Evolutionary conservation across 2,888 invertebrate genomes (phyloP).

Genomic region (Synanthedon myopaeformis): DNA sequence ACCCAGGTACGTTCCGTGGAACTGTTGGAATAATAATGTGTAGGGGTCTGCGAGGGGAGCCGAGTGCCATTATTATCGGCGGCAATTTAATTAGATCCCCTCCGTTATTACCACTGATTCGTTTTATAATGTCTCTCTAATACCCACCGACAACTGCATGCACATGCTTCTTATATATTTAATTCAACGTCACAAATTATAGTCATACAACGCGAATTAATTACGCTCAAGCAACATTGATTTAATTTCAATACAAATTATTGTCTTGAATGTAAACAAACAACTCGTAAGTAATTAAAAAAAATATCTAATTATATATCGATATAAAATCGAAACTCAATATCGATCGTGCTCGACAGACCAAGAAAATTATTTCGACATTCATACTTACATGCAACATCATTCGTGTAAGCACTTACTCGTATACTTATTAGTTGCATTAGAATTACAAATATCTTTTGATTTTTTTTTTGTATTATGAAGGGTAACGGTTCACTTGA

Average conservation of each 20-base stretch:
- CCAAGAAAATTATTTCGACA: too few relatives aligned
- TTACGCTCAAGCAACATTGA: conserved; percentile 4
- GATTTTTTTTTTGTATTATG: too few relatives aligned
- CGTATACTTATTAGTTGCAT: too few relatives aligned
- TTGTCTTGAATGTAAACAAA: background rate
- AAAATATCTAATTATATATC: too few relatives aligned
- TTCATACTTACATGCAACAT: too few relatives aligned
- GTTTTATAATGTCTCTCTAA: conserved; percentile 60
- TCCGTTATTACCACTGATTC: conserved; percentile 65
- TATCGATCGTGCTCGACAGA: too few relatives aligned
- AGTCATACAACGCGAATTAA: conserved; percentile 27
- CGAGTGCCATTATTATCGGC: conserved; percentile 65
- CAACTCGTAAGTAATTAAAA: too few relatives aligned
- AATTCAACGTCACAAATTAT: conserved; percentile 27
- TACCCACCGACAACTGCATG: conserved; percentile 25
- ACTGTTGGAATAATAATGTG: conserved; percentile 58
- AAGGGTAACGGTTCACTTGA: too few relatives aligned
- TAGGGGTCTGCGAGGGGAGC: conserved; percentile 58
- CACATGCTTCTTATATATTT: conserved; percentile 19
- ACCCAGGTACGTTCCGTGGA: conserved; percentile 21
- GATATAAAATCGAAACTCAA: too few relatives aligned
- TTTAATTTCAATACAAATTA: background rate
- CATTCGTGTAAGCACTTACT: too few relatives aligned
- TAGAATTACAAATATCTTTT: too few relatives aligned
- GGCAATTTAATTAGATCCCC: conserved; percentile 70